A percentile compares a stretch with the other conserved stretches of the same genome.
These are phyloP conservation scores for Chunga burmeisteri DNA, from an alignment of 2,113 vertebrate species.

Conservation along the genomic window DNA sequence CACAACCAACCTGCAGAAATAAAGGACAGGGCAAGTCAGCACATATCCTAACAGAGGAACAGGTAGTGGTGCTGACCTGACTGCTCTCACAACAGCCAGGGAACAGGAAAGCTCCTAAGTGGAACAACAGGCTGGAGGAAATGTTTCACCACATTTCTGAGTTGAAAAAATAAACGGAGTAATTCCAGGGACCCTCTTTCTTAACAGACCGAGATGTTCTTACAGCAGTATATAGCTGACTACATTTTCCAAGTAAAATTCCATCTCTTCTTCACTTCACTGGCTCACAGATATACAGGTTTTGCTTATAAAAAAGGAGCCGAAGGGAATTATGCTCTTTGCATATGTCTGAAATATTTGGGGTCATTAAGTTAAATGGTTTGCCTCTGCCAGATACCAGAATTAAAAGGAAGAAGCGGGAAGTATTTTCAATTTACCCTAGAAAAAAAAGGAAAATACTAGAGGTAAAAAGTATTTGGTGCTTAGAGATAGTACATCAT, in stretches of 20 bases:
- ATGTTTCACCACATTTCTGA: not conserved
- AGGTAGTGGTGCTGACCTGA: not conserved
- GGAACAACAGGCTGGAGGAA: not conserved
- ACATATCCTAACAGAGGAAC: not conserved
- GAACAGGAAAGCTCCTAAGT: not conserved
- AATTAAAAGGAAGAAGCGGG: not conserved
- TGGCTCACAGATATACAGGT: not conserved
- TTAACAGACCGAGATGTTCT: not conserved
- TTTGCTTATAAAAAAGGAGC: not conserved
- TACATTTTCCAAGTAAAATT: not conserved
- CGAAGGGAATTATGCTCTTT: not conserved
- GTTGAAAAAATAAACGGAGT: not conserved
- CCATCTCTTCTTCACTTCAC: not conserved
- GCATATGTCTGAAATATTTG: not conserved
- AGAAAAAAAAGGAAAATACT: not conserved
- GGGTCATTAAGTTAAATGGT: not conserved
- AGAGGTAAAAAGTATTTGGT: not conserved
- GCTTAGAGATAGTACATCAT: not conserved
- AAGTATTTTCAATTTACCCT: not conserved
- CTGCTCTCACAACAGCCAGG: accelerated
- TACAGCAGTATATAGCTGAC: not conserved
- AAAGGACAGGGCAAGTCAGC: not conserved
- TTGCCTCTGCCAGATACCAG: not conserved
- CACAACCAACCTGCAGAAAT: not conserved
- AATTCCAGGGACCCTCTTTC: not conserved